phyloP scores from a whole-genome alignment of 1,140 invertebrate species.

The Halictus rubicundus region DNA sequence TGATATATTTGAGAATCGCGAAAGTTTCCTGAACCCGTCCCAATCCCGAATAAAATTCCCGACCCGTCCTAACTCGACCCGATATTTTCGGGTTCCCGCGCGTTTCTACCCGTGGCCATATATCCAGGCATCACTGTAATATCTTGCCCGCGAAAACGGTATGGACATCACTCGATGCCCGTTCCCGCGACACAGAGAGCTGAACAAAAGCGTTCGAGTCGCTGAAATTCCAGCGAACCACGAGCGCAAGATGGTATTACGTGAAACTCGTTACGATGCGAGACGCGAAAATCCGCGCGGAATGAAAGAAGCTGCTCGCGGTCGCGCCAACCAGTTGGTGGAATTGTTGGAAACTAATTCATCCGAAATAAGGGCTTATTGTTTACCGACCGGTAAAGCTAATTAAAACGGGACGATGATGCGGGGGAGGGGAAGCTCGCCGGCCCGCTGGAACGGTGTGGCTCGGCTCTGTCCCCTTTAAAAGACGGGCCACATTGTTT shows the following conservation, averaged over 20 bases:
- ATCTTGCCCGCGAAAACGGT: rapidly evolving
- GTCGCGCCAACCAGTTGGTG: background rate
- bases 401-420: constrained; percentile 60
- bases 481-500: constrained; percentile 50
- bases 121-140: no score
- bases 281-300: constrained; percentile 25
- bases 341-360: constrained; percentile 66
- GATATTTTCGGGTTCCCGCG: no score
- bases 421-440: background rate
- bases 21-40: no score
- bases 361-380: constrained; percentile 63
- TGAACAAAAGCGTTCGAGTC: constrained; percentile 19
- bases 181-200: no score
- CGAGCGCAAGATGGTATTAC: constrained; percentile 37
- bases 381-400: constrained; percentile 59
- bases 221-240: constrained; percentile 41
- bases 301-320: constrained; percentile 52
- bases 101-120: no score
- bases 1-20: no score
- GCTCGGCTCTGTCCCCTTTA: constrained; percentile 36
- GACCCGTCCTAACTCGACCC: no score
- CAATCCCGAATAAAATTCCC: no score
- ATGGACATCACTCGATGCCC: background rate
- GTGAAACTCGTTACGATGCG: constrained; percentile 57
- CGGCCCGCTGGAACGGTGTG: background rate